Base-by-base conservation (phyloP, 2,888 invertebrate genomes). In the Rhagonycha fulva region DNA sequence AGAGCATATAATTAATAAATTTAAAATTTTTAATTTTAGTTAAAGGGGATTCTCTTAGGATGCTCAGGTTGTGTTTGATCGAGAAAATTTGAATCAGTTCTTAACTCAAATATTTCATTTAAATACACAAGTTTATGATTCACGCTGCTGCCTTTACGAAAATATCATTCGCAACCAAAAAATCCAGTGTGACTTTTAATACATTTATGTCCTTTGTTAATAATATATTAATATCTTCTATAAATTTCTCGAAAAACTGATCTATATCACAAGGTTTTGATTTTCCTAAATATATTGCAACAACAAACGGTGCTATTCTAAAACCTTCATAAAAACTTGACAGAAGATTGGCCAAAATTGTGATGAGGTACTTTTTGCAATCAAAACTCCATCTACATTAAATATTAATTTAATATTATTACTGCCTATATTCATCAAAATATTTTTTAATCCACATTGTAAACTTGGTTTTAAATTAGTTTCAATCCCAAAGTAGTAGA, bases 111-210 rank as follows among this genome's bases (percentile, higher is more conserved):
- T 10, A 11, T 30, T 30, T 30, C 30, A 10, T 30, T 30, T 10
- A 10, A 30, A n/a, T n/a, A n/a, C n/a, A n/a, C n/a, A 5, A 30
- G 19, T 19, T 19, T 19, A 19, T 2, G 19, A 19, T 19, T 2
- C 2, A 19, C 19, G 2, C 1, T 19, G 19, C 19, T 26, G 3
- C 76, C 76, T 26, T 19, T 63, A 71, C 69, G 28, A 12, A 14
- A 62, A 74, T 74, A 78, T 26, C 73, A 69, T 47, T 78, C 78
- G 26, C 76, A 78, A 28, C 72, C 19, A 24, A 4, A 63, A 61
- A 71, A 63, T 10, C 74, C 76, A n/a, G 24, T 72, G 72, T 78
- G 78, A 14, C 47, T 9, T 70, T 78, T 78, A 10, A 71, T 72
- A 67, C 68, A n/a, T n/a, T n/a, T n/a, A n/a, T n/a, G n/a, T n/a